Base-by-base conservation (phyloP, 2,113 vertebrate genomes). In the Pipra filicauda region DNA sequence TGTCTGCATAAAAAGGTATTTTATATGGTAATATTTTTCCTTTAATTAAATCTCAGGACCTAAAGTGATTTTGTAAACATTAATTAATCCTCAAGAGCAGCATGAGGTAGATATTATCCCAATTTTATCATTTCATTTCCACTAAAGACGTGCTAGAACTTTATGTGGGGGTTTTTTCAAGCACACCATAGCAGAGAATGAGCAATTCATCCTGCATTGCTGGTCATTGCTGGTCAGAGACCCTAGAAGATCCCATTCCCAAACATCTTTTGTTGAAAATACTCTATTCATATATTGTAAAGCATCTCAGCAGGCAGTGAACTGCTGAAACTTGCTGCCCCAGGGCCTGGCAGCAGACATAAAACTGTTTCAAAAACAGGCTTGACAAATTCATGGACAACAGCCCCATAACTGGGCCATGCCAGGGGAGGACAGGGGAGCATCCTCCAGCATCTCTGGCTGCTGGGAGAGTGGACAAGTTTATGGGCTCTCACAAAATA, bases 41-140 rank as follows among this genome's bases (percentile, higher is more conserved):
- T 96, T 94, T 93, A 94, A 94, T 96, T 96, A 95, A 90, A 94
- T 86, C 75, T 93, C 52, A 8, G 65, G 69, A 88, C 96, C 88
- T 84, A 54, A 97, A 96, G 88, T 96, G 91, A 95, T 96, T 97
- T 82, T 72, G 88, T 87, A 96, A 97, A 97, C 93, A 95, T 92
- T 96, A 94, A 96, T 95, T 96, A 96, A 96, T 74, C 89, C 83
- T 93, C 86, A 87, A 85, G 88, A 94, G 91, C 91, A 96, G 92
- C 65, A 81, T 65, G 83, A 91, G 57, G 95, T 86, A 84, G n/a
- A 52, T 91, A 93, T 93, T 93, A 96, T 87, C 61, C 73, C 57
- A 89, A 92, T 91, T 89, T 90, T 66, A 93, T 73, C 5, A 73
- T 78, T 96, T 92, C 71, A 48, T 95, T 96, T 96, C 75, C 92